Conservation (phyloP, 1,140 invertebrate genomes). For the Coboldia fuscipes region DNA sequence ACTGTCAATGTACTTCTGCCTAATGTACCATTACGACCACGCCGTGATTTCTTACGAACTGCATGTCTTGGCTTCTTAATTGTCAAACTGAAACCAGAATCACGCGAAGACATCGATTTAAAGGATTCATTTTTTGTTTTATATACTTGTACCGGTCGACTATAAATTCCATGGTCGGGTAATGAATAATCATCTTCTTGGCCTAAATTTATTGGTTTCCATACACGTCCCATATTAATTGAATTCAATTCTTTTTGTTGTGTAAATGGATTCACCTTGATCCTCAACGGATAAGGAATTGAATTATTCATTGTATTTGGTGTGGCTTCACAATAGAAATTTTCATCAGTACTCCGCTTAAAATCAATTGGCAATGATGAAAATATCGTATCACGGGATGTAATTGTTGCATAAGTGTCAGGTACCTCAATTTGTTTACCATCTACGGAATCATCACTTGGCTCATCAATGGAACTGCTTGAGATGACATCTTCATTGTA, state of each 20-base stretch:
- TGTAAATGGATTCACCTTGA: constrained; percentile 5
- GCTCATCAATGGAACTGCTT: too few relatives aligned
- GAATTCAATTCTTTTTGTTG: constrained; percentile 19
- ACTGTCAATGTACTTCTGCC: too few relatives aligned
- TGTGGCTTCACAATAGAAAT: constrained; percentile 3
- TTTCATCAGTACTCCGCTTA: background rate
- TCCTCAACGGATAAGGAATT: constrained; percentile 4
- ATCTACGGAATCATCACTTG: too few relatives aligned
- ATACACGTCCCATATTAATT: constrained; percentile 30
- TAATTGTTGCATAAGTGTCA: too few relatives aligned
- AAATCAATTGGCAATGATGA: background rate
- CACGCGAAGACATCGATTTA: constrained; percentile 6
- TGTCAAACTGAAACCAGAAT: constrained; percentile 15
- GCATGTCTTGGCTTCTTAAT: constrained; percentile 14
- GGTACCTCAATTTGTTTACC: too few relatives aligned
- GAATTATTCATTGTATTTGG: constrained; percentile 3
- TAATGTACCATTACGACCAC: too few relatives aligned
- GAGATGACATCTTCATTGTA: too few relatives aligned
- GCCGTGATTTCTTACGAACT: constrained; percentile 11
- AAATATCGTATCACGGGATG: too few relatives aligned
- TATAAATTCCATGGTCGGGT: background rate
- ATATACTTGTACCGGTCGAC: constrained; percentile 1
- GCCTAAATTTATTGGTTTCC: constrained; percentile 14
- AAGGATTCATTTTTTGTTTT: constrained; percentile 11
- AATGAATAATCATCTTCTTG: constrained; percentile 3